Evolutionary conservation across 1,140 invertebrate species (phyloP), one percentile per base, ranked within the genome.

Genomic region (Hyposmocoma kahamanoa): DNA sequence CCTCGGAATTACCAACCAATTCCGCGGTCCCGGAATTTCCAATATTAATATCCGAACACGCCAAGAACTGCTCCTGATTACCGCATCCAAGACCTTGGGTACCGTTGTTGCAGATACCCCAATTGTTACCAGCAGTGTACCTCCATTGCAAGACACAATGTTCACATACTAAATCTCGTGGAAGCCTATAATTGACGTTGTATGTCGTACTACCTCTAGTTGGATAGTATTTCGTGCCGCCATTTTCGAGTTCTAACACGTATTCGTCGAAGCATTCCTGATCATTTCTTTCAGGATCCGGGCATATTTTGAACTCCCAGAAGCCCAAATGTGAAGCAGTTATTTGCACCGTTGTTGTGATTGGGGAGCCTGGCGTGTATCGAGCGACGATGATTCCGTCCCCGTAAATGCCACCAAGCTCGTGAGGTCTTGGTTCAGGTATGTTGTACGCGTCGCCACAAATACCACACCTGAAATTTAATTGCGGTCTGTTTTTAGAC

Each of bases 221-320:
- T 0, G 95, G 94, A 70, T 92, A 95, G 71, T 90, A 96, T 26
- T 89, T 78, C 0, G 75, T 85, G n/a, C 76, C 65, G 4, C 90
- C 78, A 1, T 65, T 50, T 56, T 72, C 83, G 21, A 91, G 79
- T 39, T 87, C 72, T 0, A 97, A 76, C 0, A 92, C 47, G 69
- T 95, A 82, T 53, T 91, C 62, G 59, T 96, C 92, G 21, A 96
- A 87, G 67, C 95, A 97, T 0, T 90, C 88, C 63, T 96, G 92
- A 84, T 91, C 17, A 88, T 88, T 62, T 76, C 87, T 47, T 74
- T 82, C 6, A 39, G 70, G 56, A 65, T 85, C 34, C 90, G 64
- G 90, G 66, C 96, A 98, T 0, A 96, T 68, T 26, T 92, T 89
- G 84, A 97, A 97, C 69, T 96, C 92, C 74, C 97, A 97, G 79